phyloP scores from a whole-genome alignment of 1,140 invertebrate genomes.

The Bombus picipes region DNA sequence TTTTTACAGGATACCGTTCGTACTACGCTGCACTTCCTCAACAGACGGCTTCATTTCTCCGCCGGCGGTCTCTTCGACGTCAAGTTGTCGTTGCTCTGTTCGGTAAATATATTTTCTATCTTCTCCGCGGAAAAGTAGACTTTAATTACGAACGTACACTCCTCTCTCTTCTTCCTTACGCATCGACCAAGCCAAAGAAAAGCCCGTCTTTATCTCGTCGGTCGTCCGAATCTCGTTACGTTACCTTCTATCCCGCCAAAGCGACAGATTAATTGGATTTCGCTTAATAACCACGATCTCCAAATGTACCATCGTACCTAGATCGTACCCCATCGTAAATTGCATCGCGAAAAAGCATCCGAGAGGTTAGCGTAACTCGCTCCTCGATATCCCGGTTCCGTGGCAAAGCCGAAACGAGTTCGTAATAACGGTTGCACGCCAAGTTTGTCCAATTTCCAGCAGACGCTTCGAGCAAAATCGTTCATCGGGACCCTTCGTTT shows the following conservation, averaged over 20 bases:
- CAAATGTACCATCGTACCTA: not conserved
- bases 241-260: not conserved
- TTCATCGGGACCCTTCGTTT: not conserved
- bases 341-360: not conserved
- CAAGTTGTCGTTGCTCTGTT: conserved; percentile 74
- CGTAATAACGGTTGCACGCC: not conserved
- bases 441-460: not conserved
- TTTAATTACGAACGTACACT: not conserved
- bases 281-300: not conserved
- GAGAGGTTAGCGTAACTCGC: not conserved
- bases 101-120: conserved; percentile 65
- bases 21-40: conserved; percentile 73
- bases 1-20: conserved; percentile 42
- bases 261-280: conserved; percentile 7
- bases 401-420: not conserved
- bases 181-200: not conserved
- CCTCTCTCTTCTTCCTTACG: no score
- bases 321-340: not conserved
- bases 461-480: not conserved
- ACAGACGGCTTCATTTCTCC: conserved; percentile 75
- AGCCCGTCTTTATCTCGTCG: not conserved
- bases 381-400: not conserved
- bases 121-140: not conserved
- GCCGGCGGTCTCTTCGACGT: conserved; percentile 78
- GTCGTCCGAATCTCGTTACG: not conserved